These are phyloP conservation scores for Nycticorax nycticorax DNA, from an alignment of 2,113 vertebrate genomes.

Conservation along the genomic window DNA sequence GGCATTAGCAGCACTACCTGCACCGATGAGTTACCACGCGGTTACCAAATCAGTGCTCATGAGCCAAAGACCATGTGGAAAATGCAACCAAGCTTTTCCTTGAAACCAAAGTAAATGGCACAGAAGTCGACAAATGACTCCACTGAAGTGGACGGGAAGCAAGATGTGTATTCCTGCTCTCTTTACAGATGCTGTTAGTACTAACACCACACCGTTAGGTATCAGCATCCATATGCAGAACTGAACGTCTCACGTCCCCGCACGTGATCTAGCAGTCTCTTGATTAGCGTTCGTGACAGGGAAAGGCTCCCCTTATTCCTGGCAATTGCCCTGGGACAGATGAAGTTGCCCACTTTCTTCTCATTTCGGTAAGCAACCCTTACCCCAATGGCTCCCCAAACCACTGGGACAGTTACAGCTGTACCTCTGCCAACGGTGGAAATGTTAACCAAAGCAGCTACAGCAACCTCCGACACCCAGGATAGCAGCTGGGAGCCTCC, in stretches of 20 bases:
- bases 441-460: not conserved
- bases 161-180: not conserved
- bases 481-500: not conserved
- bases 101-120: not conserved
- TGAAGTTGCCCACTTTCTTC: not conserved
- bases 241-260: too few relatives aligned
- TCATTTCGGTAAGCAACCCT: not conserved
- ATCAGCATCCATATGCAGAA: not conserved
- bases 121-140: not conserved
- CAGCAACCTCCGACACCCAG: not conserved
- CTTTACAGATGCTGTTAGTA: too few relatives aligned
- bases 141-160: not conserved
- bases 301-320: not conserved
- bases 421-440: not conserved
- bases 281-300: not conserved
- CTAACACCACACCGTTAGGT: not conserved
- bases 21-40: not conserved
- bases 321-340: not conserved
- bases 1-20: not conserved
- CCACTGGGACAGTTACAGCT: not conserved
- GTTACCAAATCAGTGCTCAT: not conserved
- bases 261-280: not conserved
- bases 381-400: not conserved
- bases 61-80: not conserved
- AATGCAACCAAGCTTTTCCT: not conserved